A percentile compares a stretch with the other conserved stretches of the same genome.
Evolutionary conservation across 2,797 vertebrate genomes (phyloP).

Genomic region (Characodon lateralis): DNA sequence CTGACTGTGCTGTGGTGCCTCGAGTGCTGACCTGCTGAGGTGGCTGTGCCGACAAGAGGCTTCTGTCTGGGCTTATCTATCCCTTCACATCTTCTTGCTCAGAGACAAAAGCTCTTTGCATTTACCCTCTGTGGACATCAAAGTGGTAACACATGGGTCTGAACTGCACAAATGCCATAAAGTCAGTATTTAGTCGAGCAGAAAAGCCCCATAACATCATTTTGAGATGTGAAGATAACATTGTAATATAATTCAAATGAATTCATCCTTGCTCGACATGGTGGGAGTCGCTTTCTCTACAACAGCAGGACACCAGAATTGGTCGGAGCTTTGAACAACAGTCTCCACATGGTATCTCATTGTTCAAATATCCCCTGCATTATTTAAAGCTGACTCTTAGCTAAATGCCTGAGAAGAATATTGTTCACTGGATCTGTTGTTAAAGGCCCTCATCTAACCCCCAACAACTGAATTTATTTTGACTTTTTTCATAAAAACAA

Average conservation of each 20-base stretch:
- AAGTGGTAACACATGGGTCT: constrained; percentile 2
- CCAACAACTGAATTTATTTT: background rate
- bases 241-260: background rate
- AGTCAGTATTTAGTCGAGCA: background rate
- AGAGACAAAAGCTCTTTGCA: constrained; percentile 30
- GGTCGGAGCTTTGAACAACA: constrained; percentile 1
- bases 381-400: background rate
- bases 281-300: background rate
- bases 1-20: constrained; percentile 49
- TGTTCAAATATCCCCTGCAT: constrained; percentile 1
- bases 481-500: background rate
- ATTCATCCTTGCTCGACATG: background rate
- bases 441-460: background rate
- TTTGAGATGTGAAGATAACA: background rate
- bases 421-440: background rate
- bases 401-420: background rate
- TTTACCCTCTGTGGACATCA: constrained; percentile 31
- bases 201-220: background rate
- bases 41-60: constrained; percentile 44
- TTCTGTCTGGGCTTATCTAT: constrained; percentile 50
- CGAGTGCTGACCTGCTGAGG: constrained; percentile 63
- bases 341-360: background rate
- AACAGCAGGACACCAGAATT: background rate
- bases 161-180: background rate
- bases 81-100: constrained; percentile 33